Base-by-base conservation (phyloP, 2,888 invertebrate genomes). In the Philhelius pedissequus region DNA sequence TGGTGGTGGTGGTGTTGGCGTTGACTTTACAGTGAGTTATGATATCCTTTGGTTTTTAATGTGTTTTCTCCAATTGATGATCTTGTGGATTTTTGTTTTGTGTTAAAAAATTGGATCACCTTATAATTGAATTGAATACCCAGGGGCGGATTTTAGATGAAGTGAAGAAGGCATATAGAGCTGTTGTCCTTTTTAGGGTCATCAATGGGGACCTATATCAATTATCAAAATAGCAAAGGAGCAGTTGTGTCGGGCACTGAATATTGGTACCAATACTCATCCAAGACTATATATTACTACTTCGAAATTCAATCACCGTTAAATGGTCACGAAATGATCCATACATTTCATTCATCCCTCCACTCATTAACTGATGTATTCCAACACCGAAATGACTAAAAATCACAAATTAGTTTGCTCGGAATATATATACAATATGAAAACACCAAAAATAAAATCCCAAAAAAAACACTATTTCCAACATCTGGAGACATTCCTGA, bases 371-470 rank as follows among this genome's bases (percentile, higher is more conserved):
- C 30, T 3, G n/a, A n/a, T n/a, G 86, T 87, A 88, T 88, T 82
- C 87, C 88, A 89, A 90, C 81, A 89, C 88, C 87, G 73, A 88
- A 89, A 89, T 87, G 81, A 89, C 87, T 82, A 87, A 86, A 88
- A 89, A 87, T 88, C 89, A 90, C 89, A 90, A 90, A 90, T 90
- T 90, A 89, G 89, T 87, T 48, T 89, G 89, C 89, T 90, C n/a
- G n/a, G 90, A 90, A 91, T 90, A 25, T 40, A 58, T 64, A 56
- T 27, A 25, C 20, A 60, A 11, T 18, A 43, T 18, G 4, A 20
- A 45, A 45, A 48, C 22, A 48, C 22, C 3, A 48, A 48, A 22
- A 22, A 48, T 20, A 48, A 13, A 48, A 48, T 25, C 45, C 6
- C 5, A 4, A 7, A 71, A 68, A 22, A 38, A 60, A 54, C 32